Conservation (phyloP, 2,888 invertebrate genomes). For the Lapara coniferarum region DNA sequence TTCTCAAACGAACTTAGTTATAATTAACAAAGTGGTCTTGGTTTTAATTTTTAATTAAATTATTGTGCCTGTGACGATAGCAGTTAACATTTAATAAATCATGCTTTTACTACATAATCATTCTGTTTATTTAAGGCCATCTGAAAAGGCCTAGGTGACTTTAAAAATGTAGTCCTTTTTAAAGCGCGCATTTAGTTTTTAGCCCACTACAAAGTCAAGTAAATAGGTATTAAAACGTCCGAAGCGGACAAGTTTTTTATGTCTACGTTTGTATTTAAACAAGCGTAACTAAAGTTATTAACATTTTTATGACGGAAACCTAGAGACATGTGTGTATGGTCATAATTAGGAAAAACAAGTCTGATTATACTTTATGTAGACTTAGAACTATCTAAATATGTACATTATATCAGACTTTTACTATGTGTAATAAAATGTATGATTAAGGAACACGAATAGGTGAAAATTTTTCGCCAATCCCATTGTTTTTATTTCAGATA, state of each 20-base stretch:
- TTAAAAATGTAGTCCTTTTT: not conserved
- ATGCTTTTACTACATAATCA: not conserved
- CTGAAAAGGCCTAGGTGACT: not conserved
- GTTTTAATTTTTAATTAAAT: too few species aligned
- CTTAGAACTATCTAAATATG: not conserved
- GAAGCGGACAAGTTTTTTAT: conserved; percentile 17
- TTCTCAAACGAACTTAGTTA: not conserved
- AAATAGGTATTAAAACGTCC: conserved; percentile 16
- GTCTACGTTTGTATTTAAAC: conserved; percentile 1
- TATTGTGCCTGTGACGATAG: too few species aligned
- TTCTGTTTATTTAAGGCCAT: not conserved
- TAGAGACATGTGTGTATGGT: not conserved
- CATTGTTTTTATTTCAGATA: not conserved
- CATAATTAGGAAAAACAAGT: not conserved
- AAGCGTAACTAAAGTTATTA: conserved; percentile 3
- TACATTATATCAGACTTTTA: not conserved
- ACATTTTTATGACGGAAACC: conserved; percentile 2
- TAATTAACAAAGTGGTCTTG: too few species aligned
- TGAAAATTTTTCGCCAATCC: not conserved
- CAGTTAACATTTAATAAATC: too few species aligned
- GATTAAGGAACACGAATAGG: not conserved
- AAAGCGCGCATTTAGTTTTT: not conserved
- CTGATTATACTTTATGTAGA: not conserved
- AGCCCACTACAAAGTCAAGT: conserved; percentile 7
- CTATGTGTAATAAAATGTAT: not conserved